These are phyloP conservation scores for Actenoides lindsayi DNA, from an alignment of 2,113 vertebrate species.

Conservation along the genomic window DNA sequence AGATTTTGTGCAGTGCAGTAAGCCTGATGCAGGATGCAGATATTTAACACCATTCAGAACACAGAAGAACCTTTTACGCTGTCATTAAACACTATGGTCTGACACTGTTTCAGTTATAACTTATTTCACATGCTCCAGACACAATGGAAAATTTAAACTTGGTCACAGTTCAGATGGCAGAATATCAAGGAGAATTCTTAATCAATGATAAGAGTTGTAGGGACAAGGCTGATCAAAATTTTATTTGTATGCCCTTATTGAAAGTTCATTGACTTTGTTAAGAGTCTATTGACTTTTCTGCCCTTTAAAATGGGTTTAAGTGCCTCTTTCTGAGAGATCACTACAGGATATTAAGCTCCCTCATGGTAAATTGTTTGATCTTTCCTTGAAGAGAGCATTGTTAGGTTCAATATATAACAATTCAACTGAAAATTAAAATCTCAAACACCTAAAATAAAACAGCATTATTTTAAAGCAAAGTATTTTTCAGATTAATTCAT, in stretches of 20 bases:
- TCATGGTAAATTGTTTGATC: background rate
- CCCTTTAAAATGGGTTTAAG: background rate
- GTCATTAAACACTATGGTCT: background rate
- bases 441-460: background rate
- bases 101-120: background rate
- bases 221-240: background rate
- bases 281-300: background rate
- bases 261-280: conserved; percentile 3
- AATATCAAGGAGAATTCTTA: background rate
- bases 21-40: background rate
- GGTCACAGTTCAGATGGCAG: background rate
- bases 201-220: background rate
- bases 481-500: background rate
- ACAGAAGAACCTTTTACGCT: background rate
- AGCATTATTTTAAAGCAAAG: background rate
- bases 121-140: background rate
- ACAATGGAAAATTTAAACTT: background rate
- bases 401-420: background rate
- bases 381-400: background rate
- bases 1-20: background rate
- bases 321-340: background rate
- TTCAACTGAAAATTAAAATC: background rate
- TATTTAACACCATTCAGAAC: background rate
- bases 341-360: background rate
- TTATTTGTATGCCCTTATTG: background rate